Evolutionary conservation across 35 echinoderm and acorn worm genomes (phyloP).

Genomic region (Diadema setosum): DNA sequence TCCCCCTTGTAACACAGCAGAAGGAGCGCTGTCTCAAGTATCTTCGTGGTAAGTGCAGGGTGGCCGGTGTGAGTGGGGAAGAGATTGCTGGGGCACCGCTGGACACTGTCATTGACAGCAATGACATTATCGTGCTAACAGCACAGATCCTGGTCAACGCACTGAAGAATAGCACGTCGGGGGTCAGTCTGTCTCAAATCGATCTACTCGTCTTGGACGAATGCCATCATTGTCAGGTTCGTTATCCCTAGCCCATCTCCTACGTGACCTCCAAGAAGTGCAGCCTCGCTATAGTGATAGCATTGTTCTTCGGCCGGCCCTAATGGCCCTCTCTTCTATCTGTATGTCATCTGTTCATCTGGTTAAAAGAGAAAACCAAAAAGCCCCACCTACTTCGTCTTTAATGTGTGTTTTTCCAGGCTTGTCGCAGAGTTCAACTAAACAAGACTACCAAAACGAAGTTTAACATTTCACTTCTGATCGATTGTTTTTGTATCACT

Average conservation of each 20-base stretch:
- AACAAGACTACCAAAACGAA: no score
- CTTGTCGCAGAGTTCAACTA: no score
- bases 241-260: neutral
- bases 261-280: neutral
- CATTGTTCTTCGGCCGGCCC: neutral
- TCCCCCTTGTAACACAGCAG: conserved; percentile 72
- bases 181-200: conserved; percentile 43
- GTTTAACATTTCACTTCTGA: no score
- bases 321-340: neutral
- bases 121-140: conserved; percentile 53
- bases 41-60: neutral
- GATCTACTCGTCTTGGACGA: conserved; percentile 66
- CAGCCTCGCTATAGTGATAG: neutral
- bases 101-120: conserved; percentile 20
- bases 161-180: neutral
- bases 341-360: neutral
- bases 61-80: conserved; percentile 53
- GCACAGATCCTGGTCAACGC: conserved; percentile 74
- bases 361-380: neutral
- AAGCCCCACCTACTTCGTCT: no score
- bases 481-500: no score
- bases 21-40: conserved; percentile 35
- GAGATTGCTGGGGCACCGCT: neutral
- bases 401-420: no score
- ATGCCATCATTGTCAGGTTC: conserved; percentile 74